Evolutionary conservation across 1,140 invertebrate genomes (phyloP), one percentile per base, ranked within the genome.

Genomic region (Orchesella cincta): DNA sequence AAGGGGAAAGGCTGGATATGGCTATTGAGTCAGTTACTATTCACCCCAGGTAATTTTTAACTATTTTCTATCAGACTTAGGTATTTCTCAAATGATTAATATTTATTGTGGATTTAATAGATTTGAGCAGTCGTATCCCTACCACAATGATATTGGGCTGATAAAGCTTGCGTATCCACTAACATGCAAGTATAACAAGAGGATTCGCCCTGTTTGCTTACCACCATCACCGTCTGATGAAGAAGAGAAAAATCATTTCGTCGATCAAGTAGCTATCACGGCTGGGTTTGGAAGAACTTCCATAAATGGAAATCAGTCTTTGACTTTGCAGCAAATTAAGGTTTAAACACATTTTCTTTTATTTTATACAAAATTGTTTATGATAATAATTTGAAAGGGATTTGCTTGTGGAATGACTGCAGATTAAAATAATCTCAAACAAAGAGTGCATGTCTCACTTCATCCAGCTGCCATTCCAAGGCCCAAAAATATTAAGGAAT

Each of bases 201-300:
- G 54, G 26, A 26, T 57, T 18, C 54, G 54, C 12, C 54, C 54
- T 18, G 26, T 57, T 57, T 57, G 54, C 54, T 23, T 57, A 26
- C 54, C 54, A 57, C 54, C 54, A n/a, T 16, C 54, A n/a, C n/a
- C n/a, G n/a, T n/a, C n/a, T n/a, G n/a, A n/a, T 57, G 8, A 23
- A 57, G 54, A 57, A 26, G 14, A 57, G 14, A 57, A 5, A 26
- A 23, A 8, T 5, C 26, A 26, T 57, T 57, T 23, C 26, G 3
- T 5, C 14, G 26, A 16, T n/a, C 54, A 57, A 57, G 26, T 18
- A 23, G 54, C 54, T 18, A 26, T 57, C 8, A 57, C 54, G 3
- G 54, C 23, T 57, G 54, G 54, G 54, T 57, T 57, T 57, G 54
- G 54, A 57, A 16, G 54, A 57, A 57, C 54, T 14, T 8, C 54